Conservation (phyloP, 1,140 invertebrate species). For the Liolophura sinensis region DNA sequence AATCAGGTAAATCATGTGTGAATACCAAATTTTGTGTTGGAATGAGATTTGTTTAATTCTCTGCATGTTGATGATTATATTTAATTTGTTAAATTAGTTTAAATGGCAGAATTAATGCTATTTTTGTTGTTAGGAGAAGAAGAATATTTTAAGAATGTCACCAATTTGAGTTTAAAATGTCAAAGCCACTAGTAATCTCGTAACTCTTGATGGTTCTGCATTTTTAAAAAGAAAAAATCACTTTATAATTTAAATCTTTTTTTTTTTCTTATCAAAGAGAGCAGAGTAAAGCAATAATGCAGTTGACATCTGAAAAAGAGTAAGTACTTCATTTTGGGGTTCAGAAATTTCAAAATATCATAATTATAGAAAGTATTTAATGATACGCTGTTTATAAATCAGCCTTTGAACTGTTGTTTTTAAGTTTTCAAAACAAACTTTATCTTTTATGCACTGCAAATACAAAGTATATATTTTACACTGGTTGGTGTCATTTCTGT, state of each 20-base stretch:
- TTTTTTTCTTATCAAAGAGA: conserved; percentile 32
- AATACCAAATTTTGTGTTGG: background rate
- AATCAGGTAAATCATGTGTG: conserved; percentile 35
- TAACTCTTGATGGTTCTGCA: background rate
- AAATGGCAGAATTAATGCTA: too few relatives aligned
- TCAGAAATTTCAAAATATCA: conserved; percentile 2
- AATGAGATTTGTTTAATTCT: background rate
- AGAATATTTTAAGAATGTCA: too few relatives aligned
- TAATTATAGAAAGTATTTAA: background rate
- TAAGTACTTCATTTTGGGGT: conserved; percentile 27
- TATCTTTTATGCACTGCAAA: background rate
- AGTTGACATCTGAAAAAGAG: conserved; percentile 54
- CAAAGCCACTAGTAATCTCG: too few relatives aligned
- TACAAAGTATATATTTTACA: too few relatives aligned
- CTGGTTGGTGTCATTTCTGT: too few relatives aligned
- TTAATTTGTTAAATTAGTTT: too few relatives aligned
- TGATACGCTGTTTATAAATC: background rate
- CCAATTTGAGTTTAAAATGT: too few relatives aligned
- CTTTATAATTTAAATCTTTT: conserved; percentile 4
- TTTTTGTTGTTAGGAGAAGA: too few relatives aligned
- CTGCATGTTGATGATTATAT: too few relatives aligned
- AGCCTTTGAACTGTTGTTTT: background rate
- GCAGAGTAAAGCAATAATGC: conserved; percentile 53
- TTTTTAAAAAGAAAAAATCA: background rate
- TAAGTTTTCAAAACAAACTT: background rate